Evolutionary conservation across 2,888 invertebrate genomes (phyloP).

Genomic region (Camponotus fellah): DNA sequence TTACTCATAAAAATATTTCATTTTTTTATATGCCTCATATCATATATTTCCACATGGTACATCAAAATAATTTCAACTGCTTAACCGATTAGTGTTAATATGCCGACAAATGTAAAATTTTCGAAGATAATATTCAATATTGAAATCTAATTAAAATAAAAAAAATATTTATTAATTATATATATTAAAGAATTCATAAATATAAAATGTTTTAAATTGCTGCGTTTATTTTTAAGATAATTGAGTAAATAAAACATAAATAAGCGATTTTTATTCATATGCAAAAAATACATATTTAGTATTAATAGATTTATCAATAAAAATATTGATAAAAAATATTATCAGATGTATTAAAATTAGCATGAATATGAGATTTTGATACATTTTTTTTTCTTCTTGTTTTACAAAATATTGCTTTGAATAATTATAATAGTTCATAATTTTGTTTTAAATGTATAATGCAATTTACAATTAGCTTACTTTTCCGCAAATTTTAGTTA

Average conservation of each 20-base stretch:
- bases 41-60: not conserved
- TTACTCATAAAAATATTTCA: not conserved
- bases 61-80: not conserved
- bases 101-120: constrained; percentile 16
- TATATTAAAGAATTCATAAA: not conserved
- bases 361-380: not conserved
- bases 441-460: constrained; percentile 13
- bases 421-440: constrained; percentile 8
- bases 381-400: not conserved
- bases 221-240: not conserved
- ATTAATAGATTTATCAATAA: not conserved
- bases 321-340: not conserved
- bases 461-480: not conserved
- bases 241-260: not conserved
- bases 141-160: not conserved
- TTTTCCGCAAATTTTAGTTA: constrained; percentile 17
- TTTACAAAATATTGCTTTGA: not conserved
- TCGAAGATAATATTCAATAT: not conserved
- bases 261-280: not conserved
- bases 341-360: not conserved
- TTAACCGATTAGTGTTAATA: constrained; percentile 8
- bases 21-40: not conserved
- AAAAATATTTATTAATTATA: not conserved
- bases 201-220: not conserved
- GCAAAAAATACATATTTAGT: not conserved